Conservation (phyloP, 1,140 invertebrate genomes). For the Drosophila ogumai region DNA sequence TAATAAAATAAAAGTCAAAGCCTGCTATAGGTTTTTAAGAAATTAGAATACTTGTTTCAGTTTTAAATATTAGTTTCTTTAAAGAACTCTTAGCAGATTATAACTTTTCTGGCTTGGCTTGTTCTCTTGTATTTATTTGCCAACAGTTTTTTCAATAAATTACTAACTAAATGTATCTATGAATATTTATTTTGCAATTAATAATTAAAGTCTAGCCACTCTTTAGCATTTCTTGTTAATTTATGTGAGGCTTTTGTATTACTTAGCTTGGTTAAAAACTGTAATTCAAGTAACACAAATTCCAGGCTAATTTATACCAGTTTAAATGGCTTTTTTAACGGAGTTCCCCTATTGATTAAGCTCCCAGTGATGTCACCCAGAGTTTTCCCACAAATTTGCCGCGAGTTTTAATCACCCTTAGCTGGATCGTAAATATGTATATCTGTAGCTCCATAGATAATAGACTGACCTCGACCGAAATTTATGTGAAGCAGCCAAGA, state of each 20-base stretch:
- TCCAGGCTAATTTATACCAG: neutral
- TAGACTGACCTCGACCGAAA: constrained; percentile 29
- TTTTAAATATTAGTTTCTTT: neutral
- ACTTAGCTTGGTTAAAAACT: neutral
- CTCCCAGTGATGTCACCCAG: constrained; percentile 32
- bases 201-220: constrained; percentile 1
- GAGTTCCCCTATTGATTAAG: neutral
- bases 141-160: neutral
- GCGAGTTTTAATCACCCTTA: constrained; percentile 33
- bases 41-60: neutral
- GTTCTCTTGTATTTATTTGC: neutral
- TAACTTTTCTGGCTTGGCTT: neutral
- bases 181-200: constrained; percentile 4
- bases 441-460: constrained; percentile 13
- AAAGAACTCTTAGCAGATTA: neutral
- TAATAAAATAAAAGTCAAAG: constrained; percentile 2
- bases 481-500: constrained; percentile 42
- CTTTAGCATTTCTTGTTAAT: neutral
- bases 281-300: neutral
- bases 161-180: neutral
- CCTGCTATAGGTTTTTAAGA: neutral
- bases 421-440: constrained; percentile 35
- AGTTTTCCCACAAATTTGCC: constrained; percentile 32
- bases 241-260: neutral
- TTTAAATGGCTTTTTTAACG: neutral